Conservation (phyloP, 2,888 invertebrate species). For the Drosophila cracens region DNA sequence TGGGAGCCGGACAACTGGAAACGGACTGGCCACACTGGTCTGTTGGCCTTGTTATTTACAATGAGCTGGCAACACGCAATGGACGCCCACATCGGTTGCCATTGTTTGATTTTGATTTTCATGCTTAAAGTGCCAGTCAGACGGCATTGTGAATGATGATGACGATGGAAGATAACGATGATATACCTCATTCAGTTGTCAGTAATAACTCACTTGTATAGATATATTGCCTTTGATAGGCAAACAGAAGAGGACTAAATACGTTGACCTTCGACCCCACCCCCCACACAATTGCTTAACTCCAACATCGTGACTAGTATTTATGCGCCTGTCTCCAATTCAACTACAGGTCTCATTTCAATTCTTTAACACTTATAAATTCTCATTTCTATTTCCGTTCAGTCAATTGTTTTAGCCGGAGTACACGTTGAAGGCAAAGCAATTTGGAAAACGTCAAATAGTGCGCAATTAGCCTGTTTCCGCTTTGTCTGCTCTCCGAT, state of each 20-base stretch:
- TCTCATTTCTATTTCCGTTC: conserved; percentile 1
- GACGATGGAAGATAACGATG: conserved; percentile 39
- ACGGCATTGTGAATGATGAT: conserved; percentile 38
- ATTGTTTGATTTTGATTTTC: conserved; percentile 73
- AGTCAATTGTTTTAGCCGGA: background rate
- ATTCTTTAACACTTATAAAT: conserved; percentile 9
- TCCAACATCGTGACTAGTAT: conserved; percentile 27
- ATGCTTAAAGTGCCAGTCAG: conserved; percentile 46
- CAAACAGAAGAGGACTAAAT: conserved; percentile 32
- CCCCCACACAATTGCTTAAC: background rate
- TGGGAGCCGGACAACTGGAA: conserved; percentile 5
- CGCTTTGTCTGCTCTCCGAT: conserved; percentile 6
- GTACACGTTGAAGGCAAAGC: conserved; percentile 31
- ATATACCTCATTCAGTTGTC: conserved; percentile 70
- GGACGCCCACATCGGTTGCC: conserved; percentile 42
- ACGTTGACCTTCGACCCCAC: conserved; percentile 11
- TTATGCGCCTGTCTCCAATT: conserved; percentile 29
- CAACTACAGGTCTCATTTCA: conserved; percentile 6
- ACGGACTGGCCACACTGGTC: conserved; percentile 6
- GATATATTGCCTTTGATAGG: conserved; percentile 68
- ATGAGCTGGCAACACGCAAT: conserved; percentile 69
- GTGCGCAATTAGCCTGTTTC: conserved; percentile 67
- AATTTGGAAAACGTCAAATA: conserved; percentile 69
- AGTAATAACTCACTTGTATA: conserved; percentile 73
- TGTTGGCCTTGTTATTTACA: conserved; percentile 46